Evolutionary conservation across 2,797 vertebrate genomes (phyloP).

Genomic region (Melanotaenia pygmaea): DNA sequence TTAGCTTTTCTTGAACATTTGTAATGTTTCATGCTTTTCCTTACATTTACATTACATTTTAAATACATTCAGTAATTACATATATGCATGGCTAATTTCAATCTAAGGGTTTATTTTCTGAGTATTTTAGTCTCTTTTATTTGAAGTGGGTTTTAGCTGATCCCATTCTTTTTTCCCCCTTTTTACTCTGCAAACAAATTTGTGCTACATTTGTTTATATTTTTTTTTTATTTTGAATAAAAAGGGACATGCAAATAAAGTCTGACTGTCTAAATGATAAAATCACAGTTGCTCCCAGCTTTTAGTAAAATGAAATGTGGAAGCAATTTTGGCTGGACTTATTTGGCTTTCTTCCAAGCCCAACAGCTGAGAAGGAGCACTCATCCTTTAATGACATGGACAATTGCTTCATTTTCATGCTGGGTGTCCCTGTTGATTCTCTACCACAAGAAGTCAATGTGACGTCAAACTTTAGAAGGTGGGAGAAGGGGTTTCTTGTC

Average conservation of each 20-base stretch:
- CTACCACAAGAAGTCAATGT: conserved; percentile 44
- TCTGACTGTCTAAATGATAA: neutral
- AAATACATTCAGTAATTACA: neutral
- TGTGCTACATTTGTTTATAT: neutral
- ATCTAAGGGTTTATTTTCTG: neutral
- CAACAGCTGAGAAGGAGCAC: conserved; percentile 69
- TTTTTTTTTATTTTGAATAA: neutral
- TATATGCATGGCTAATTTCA: no score
- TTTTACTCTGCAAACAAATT: neutral
- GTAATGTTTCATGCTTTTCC: conserved; percentile 6
- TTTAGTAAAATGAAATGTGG: conserved; percentile 73
- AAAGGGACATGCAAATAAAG: neutral
- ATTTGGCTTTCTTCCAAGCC: conserved; percentile 55
- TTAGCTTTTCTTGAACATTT: conserved; percentile 1
- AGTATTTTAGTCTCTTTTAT: neutral
- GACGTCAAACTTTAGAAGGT: conserved; percentile 40
- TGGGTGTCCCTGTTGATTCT: conserved; percentile 52
- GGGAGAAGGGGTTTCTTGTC: conserved; percentile 2
- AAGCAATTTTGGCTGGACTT: conserved; percentile 70
- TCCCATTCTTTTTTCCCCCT: neutral
- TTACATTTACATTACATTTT: neutral
- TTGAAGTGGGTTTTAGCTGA: neutral
- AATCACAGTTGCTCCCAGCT: conserved; percentile 7
- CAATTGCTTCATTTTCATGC: conserved; percentile 31
- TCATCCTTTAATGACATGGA: conserved; percentile 56